Conservation (phyloP, 1,140 invertebrate species). For the Drosophila arizonae region DNA sequence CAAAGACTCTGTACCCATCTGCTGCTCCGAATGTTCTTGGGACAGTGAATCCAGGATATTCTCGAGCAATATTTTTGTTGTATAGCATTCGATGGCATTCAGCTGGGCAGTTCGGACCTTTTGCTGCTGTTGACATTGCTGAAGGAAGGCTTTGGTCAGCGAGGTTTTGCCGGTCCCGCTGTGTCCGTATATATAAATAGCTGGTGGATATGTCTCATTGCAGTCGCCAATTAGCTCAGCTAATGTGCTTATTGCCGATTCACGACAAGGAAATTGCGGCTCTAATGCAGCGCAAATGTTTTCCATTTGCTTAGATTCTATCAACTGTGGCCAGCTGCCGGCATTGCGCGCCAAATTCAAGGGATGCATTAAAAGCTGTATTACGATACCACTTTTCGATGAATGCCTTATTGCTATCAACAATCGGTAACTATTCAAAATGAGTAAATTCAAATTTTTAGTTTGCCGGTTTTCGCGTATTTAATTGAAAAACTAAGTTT, state of each 20-base stretch:
- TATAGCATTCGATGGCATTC: slow-evolving; percentile 93
- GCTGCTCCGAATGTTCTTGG: background rate
- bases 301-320: slow-evolving; percentile 51
- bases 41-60: slow-evolving; percentile 87
- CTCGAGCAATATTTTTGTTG: slow-evolving; percentile 89
- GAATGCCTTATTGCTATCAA: too few species aligned
- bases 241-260: slow-evolving; percentile 85
- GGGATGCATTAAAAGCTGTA: background rate
- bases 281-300: slow-evolving; percentile 49
- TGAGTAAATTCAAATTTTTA: too few species aligned
- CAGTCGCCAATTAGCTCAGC: slow-evolving; percentile 85
- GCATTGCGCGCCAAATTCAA: slow-evolving; percentile 22
- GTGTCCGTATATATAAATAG: slow-evolving; percentile 90
- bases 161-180: slow-evolving; percentile 91
- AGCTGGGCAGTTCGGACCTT: slow-evolving; percentile 87
- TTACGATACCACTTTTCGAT: too few species aligned
- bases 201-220: slow-evolving; percentile 85
- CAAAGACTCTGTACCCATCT: slow-evolving; percentile 14
- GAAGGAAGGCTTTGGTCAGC: slow-evolving; percentile 85
- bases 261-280: slow-evolving; percentile 84
- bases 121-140: slow-evolving; percentile 81
- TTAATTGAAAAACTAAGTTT: too few species aligned
- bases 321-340: slow-evolving; percentile 26
- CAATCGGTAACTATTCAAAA: too few species aligned
- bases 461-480: too few species aligned